phyloP scores from a whole-genome alignment of 2,797 vertebrate genomes.

The Fistularia tabacaria region DNA sequence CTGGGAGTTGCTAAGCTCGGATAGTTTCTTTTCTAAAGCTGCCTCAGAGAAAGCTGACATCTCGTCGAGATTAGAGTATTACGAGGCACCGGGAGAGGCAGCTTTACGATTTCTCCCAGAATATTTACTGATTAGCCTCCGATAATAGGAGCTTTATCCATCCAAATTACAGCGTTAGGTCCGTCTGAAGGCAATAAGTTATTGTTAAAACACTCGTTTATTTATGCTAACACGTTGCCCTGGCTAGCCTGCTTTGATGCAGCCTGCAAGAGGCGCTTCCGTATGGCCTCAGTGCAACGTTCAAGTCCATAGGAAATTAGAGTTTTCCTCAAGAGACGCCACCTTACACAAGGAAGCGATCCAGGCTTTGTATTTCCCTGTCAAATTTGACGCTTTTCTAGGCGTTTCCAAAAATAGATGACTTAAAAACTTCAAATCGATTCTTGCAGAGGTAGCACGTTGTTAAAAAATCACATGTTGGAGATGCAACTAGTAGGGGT shows the following conservation, averaged over 20 bases:
- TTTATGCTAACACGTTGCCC: constrained; percentile 5
- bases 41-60: constrained; percentile 84
- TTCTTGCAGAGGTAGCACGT: too few species aligned
- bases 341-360: too few species aligned
- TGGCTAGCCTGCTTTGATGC: constrained; percentile 2
- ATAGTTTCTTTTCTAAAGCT: constrained; percentile 82
- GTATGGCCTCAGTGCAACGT: constrained; percentile 29
- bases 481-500: too few species aligned
- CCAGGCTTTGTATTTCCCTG: too few species aligned
- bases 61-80: constrained; percentile 39
- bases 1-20: constrained; percentile 84
- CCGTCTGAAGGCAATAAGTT: constrained; percentile 12
- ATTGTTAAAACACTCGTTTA: background rate
- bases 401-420: too few species aligned
- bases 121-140: background rate
- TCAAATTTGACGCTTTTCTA: too few species aligned
- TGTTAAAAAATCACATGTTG: too few species aligned
- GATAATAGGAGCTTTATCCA: background rate
- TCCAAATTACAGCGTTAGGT: background rate
- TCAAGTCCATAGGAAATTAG: constrained; percentile 5
- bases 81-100: constrained; percentile 24
- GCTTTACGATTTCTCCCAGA: constrained; percentile 27
- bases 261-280: constrained; percentile 31
- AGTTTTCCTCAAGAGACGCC: background rate
- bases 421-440: too few species aligned